Base-by-base conservation (phyloP, 1,140 invertebrate genomes). In the Brachionus manjavacas region DNA sequence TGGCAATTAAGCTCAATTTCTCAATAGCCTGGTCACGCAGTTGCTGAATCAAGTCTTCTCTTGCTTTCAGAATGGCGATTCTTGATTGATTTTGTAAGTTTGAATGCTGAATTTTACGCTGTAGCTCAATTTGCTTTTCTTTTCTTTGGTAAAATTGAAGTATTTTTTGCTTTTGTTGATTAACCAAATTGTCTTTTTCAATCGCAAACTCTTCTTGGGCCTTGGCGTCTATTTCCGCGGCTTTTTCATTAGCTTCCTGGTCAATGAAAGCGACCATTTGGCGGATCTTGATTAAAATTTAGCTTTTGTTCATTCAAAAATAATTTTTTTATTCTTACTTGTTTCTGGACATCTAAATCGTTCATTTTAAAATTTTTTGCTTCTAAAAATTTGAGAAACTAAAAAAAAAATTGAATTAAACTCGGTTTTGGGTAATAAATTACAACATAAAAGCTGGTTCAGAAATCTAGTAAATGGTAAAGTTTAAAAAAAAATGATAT, bases 211-310 rank as follows among this genome's bases (percentile, higher is more conserved):
- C 81, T 35, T 83, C 81, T 46, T 68, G 46, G 12, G 81, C 81
- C 52, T 83, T 83, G 9, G 81, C 81, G 43, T 83, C 81, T 35
- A 83, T 83, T 83, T 83, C 81, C 8, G 60, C 81, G 12, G 60
- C 81, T 83, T 83, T 83, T 55, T 83, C 81, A 39, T 68, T 68
- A 12, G 81, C 81, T 72, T 83, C 81, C 39, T 83, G 81, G 28
- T 83, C 60, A 35, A 83, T 83, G n/a, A 83, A 83, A 52, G 81
- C 60, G 20, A 83, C 60, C 81, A 83, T 83, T 83, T 83, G 81
- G n/a, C 60, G 76, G 35, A 80, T 80, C 76, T 80, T 23, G 64
- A 35, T 8, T 2, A 14, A 31, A 52, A 14, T 23, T 46, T 20
- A 28, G 31, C 35, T 25, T 14, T 43, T 23, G 8, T 41, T 28